Percentiles rank a stretch among this genome's conserved stretches.
Evolutionary conservation across 2,113 vertebrate genomes (phyloP).

Genomic region (Lynx canadensis): DNA sequence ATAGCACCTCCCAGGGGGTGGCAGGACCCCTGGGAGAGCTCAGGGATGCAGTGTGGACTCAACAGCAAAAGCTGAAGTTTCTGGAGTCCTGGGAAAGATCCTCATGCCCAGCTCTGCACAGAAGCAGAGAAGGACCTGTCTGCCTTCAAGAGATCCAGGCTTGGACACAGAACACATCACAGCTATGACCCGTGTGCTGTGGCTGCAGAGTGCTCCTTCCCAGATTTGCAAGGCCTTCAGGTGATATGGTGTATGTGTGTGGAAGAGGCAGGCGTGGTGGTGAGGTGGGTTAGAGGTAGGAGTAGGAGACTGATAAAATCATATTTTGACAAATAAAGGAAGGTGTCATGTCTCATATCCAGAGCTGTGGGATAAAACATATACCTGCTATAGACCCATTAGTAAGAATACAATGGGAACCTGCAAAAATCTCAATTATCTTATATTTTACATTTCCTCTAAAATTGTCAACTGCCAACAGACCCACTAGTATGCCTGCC

Average conservation of each 20-base stretch:
- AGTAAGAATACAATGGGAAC: not conserved
- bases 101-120: not conserved
- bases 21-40: not conserved
- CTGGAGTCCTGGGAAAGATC: not conserved
- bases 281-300: not conserved
- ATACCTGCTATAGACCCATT: not conserved
- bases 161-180: not conserved
- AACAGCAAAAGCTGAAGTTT: not conserved
- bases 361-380: not conserved
- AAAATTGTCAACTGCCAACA: not conserved
- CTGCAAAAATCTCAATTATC: not conserved
- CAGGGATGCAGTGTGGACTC: too few species aligned
- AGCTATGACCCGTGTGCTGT: not conserved
- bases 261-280: rapidly evolving
- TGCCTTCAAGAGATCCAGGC: not conserved
- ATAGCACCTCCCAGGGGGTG: not conserved
- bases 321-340: not conserved
- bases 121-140: not conserved
- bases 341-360: not conserved
- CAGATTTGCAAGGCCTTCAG: not conserved
- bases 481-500: not conserved
- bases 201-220: not conserved
- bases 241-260: not conserved
- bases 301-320: not conserved
- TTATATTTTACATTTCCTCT: not conserved